These are phyloP conservation scores for Sebastes trivittatus DNA, from an alignment of 2,797 vertebrate species.

Conservation along the genomic window DNA sequence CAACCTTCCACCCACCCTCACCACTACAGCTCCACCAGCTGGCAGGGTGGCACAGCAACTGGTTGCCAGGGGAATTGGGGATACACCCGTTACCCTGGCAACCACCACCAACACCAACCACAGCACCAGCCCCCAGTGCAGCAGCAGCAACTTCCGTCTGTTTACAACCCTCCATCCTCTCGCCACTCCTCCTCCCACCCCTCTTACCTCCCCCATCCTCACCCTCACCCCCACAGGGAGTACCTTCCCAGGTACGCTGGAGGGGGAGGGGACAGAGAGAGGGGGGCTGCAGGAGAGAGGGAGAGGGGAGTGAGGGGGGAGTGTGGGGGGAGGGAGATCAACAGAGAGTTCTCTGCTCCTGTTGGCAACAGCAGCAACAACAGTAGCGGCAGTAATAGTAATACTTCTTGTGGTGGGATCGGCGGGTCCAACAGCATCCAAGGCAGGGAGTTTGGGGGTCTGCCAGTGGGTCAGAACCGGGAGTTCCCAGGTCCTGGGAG, in stretches of 20 bases:
- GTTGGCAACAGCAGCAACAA: conserved; percentile 72
- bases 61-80: conserved; percentile 85
- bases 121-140: conserved; percentile 85
- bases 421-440: conserved; percentile 71
- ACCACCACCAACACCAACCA: conserved; percentile 81
- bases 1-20: conserved; percentile 85
- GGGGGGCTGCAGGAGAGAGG: conserved; percentile 78
- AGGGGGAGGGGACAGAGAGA: conserved; percentile 79
- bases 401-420: conserved; percentile 67
- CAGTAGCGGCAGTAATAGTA: conserved; percentile 64
- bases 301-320: conserved; percentile 78
- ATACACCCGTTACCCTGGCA: conserved; percentile 84
- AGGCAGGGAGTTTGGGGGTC: conserved; percentile 76
- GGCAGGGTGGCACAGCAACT: conserved; percentile 81
- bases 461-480: conserved; percentile 76
- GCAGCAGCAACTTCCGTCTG: conserved; percentile 86
- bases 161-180: conserved; percentile 86
- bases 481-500: conserved; percentile 80
- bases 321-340: conserved; percentile 80
- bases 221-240: conserved; percentile 83
- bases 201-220: conserved; percentile 83
- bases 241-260: conserved; percentile 85
- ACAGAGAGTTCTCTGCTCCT: conserved; percentile 78
- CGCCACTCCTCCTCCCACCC: conserved; percentile 83
- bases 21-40: conserved; percentile 89